phyloP scores from a whole-genome alignment of 37 sponge, comb jelly and placozoan species.

The Eunapius fragilis region DNA sequence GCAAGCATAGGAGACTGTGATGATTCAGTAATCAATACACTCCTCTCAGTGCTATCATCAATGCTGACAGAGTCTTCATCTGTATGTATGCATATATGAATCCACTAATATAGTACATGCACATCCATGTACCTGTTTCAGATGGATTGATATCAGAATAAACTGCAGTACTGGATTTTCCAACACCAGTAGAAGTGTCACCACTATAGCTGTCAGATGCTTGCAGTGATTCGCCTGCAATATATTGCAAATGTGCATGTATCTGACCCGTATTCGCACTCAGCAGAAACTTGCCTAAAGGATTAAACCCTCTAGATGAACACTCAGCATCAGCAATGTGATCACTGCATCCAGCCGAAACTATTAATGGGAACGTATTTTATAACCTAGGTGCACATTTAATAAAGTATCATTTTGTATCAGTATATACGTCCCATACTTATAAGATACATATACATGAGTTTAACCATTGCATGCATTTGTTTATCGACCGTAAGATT shows the following conservation, averaged over 20 bases:
- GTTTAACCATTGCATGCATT: too few species aligned
- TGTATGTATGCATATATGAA: too few species aligned
- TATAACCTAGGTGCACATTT: neutral
- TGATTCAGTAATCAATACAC: too few species aligned
- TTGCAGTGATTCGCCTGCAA: neutral
- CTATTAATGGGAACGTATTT: neutral
- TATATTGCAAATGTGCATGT: neutral
- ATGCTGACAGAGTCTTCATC: too few species aligned
- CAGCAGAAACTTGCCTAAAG: neutral
- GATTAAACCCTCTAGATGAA: neutral
- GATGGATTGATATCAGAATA: neutral
- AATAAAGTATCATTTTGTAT: neutral
- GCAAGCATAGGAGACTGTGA: too few species aligned
- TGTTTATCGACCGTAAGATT: too few species aligned
- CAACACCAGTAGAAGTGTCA: neutral
- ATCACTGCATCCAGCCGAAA: neutral
- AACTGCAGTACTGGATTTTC: neutral
- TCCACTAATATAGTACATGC: neutral
- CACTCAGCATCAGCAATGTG: neutral
- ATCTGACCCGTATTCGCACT: neutral
- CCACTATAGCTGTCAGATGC: neutral
- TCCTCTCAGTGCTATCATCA: too few species aligned
- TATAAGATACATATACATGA: too few species aligned
- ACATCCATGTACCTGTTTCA: neutral
- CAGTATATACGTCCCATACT: too few species aligned